Evolutionary conservation across 2,113 vertebrate genomes (phyloP), one percentile per base, ranked within the genome.

Genomic region (Lophotis ruficrista): DNA sequence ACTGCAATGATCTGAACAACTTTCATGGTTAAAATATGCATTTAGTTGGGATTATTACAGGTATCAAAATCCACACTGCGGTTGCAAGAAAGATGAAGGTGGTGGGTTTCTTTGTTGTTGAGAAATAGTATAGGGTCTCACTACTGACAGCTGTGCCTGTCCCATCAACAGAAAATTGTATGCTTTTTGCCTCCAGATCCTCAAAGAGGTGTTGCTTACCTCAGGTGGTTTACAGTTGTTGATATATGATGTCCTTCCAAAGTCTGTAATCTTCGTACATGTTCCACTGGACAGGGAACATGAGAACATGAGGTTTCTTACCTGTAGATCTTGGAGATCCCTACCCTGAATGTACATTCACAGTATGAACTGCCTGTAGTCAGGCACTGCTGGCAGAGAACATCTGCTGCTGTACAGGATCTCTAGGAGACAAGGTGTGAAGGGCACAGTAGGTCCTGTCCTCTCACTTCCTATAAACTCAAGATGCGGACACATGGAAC

Each of bases 221-320:
- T 90, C 43, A 18, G 6, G 30, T 5, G 2, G 13, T 76, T 76
- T 6, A 4, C 12, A 4, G 13, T 21, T 57, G 35, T 70, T 77
- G n/a, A 10, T 20, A 12, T 0, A 20, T 1, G 6, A 24, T 33
- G 37, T 28, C 64, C 47, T 87, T 81, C 47, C 17, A 6, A 22
- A 61, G 21, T 41, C 54, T 8, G 4, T 21, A 20, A 31, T 58
- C 24, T 37, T 47, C 3, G 0, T 6, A 1, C 0, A 0, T 14
- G 27, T 62, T 50, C 41, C 30, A 3, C 8, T 16, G 41, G 82
- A 61, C 51, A 47, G 70, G 38, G 50, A 83, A 37, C 6, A 0
- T 7, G 41, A n/a, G 50, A 80, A 37, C 6, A 0, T 7, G 41
- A 77, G 7, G 54, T 27, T 79, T 70, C 20, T 23, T 35, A 68